Base-by-base conservation (phyloP, 2,888 invertebrate species). In the Tetragonula carbonaria region DNA sequence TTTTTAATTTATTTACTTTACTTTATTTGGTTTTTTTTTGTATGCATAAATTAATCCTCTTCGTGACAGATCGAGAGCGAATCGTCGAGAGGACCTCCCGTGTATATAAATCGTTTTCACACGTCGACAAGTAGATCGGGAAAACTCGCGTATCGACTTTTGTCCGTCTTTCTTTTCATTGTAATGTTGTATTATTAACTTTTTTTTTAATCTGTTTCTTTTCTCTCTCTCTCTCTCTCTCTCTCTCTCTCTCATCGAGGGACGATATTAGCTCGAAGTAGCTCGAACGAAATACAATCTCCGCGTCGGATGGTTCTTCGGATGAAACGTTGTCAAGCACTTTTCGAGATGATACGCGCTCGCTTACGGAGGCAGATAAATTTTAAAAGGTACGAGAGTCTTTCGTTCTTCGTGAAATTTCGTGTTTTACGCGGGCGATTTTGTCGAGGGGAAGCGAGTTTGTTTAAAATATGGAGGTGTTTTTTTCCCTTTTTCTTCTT, bases 21-120 rank as follows among this genome's bases (percentile, higher is more conserved):
- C 70, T 62, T 80, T 95, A 50, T 78, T 78, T 62, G 67, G 68
- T 86, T 75, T 87, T 8, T 87, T 75, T 86, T 28, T 33, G 75
- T 85, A 87, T 77, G 82, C 84, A 57, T 50, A 38, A 84, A 81
- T 76, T 65, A 57, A 80, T 76, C 73, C 82, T n/a, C 70, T 82
- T 74, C 74, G 14, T 53, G 70, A 67, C 72, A 71, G 82, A 81
- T 83, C 82, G 78, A 85, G 86, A 86, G 82, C 82, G 82, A 85
- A 80, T 80, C 82, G 77, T 82, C 80, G 86, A 86, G 86, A 81
- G 78, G 68, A 85, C 65, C 73, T 74, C 62, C 45, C 81, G 76
- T 85, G 73, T 77, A 70, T 79, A 63, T 62, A 74, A 77, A 78
- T 74, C 79, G 78, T 81, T 76, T 38, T 67, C 80, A 66, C 77